Evolutionary conservation across 2,113 vertebrate genomes (phyloP), one percentile per base, ranked within the genome.

Genomic region (Neotragus pygmaeus): DNA sequence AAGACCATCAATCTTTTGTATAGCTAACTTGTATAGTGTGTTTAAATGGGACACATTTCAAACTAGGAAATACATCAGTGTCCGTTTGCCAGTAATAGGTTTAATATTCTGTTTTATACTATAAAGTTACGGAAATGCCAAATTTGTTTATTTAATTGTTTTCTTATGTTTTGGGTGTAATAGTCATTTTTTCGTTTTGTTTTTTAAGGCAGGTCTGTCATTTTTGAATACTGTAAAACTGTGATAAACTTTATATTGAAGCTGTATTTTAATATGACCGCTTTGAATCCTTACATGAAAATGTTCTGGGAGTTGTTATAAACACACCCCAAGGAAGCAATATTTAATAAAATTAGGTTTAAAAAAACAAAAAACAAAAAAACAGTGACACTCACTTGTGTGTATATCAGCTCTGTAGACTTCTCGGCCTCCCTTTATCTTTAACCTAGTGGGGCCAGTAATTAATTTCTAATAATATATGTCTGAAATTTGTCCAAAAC

Each of bases 211-310:
- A 99, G 98, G 98, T 98, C 98, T 99, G 99, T 99, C 98, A 99
- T 99, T 99, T 98, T 99, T 99, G 99, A 99, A 99, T 99, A 99
- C 99, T 99, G 99, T 99, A 99, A 99, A 99, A 99, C 99, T 99
- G 99, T 99, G 99, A 99, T 98, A 99, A 99, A 99, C 99, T 99
- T 99, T 99, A 99, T 99, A 99, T 99, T 99, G 99, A 99, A 99
- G 99, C 99, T 99, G 99, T 99, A 99, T 99, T 99, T 99, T 99
- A 99, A 99, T 99, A 99, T 99, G 99, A 99, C 97, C 98, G 98
- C 99, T 99, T 99, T 99, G 98, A 99, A 98, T 99, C 99, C 98
- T 98, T 98, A 99, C 99, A 98, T 98, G 99, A 99, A 98, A 97
- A 98, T 98, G 99, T 99, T 99, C 99, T 99, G 98, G 99, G 98